Conservation (phyloP, 2,113 vertebrate species). For the Crotalus horridus region DNA sequence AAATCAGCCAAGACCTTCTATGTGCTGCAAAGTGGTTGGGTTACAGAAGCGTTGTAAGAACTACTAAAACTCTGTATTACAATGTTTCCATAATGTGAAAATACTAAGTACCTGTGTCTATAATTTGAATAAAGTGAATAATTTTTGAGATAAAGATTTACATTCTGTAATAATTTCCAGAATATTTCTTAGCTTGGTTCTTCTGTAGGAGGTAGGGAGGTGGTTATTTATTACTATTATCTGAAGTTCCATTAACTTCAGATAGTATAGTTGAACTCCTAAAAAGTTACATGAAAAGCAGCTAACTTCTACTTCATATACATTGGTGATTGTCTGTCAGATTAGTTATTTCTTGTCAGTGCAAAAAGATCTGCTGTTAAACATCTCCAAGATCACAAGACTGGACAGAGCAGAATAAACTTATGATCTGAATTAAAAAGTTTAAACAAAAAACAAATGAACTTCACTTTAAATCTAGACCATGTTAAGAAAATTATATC, state of each 20-base stretch:
- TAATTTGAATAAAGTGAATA: neutral
- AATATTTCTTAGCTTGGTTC: neutral
- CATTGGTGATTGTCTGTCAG: neutral
- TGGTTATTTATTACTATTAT: neutral
- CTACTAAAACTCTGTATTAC: neutral
- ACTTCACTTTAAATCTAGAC: neutral
- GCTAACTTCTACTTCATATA: neutral
- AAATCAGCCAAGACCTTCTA: neutral
- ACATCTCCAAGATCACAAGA: conserved; percentile 16
- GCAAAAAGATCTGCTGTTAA: neutral
- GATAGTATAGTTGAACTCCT: neutral
- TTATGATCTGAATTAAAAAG: conserved; percentile 27
- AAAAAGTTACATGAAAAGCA: neutral
- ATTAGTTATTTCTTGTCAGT: neutral
- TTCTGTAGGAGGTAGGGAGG: neutral
- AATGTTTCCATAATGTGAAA: neutral
- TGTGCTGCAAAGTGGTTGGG: neutral
- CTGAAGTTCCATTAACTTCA: neutral
- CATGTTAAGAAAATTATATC: neutral
- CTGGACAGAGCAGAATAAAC: conserved; percentile 20
- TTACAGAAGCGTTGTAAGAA: neutral
- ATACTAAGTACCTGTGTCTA: neutral
- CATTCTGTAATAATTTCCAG: neutral
- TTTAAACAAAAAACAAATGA: conserved; percentile 19
- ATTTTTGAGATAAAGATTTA: neutral